Conservation (phyloP, 64 coral and sea anemone species). For the Anthopleura sola region DNA sequence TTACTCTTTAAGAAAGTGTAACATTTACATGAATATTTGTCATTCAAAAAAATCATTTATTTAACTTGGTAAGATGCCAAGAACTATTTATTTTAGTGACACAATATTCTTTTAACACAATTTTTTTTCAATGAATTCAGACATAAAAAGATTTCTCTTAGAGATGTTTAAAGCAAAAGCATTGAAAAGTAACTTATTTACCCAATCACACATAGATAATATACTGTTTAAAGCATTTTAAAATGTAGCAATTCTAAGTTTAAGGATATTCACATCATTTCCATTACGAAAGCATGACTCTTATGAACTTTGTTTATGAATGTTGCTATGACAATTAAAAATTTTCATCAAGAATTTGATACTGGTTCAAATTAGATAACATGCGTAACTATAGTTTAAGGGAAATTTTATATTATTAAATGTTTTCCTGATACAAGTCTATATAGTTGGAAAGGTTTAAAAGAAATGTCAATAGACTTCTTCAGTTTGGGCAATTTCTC, state of each 20-base stretch:
- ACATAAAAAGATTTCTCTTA: neutral
- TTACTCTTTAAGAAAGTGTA: neutral
- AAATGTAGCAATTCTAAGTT: too few relatives aligned
- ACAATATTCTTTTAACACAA: neutral
- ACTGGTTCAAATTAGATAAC: neutral
- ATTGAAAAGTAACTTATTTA: too few relatives aligned
- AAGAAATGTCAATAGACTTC: neutral
- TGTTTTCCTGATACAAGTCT: too few relatives aligned
- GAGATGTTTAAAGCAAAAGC: too few relatives aligned
- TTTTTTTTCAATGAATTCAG: neutral
- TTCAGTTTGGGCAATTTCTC: neutral
- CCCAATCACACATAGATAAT: too few relatives aligned
- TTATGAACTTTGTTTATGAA: neutral
- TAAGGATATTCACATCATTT: too few relatives aligned
- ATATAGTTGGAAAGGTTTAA: too few relatives aligned
- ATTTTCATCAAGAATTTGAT: neutral
- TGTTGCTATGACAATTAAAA: neutral
- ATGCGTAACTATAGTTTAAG: too few relatives aligned
- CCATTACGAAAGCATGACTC: neutral
- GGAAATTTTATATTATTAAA: neutral
- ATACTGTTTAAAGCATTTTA: too few relatives aligned
- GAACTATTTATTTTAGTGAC: neutral
- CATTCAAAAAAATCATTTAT: neutral
- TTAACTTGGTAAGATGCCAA: constrained; percentile 8
- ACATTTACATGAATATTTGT: neutral